phyloP scores from a whole-genome alignment of 1,140 invertebrate species.

The Heterodera schachtii region DNA sequence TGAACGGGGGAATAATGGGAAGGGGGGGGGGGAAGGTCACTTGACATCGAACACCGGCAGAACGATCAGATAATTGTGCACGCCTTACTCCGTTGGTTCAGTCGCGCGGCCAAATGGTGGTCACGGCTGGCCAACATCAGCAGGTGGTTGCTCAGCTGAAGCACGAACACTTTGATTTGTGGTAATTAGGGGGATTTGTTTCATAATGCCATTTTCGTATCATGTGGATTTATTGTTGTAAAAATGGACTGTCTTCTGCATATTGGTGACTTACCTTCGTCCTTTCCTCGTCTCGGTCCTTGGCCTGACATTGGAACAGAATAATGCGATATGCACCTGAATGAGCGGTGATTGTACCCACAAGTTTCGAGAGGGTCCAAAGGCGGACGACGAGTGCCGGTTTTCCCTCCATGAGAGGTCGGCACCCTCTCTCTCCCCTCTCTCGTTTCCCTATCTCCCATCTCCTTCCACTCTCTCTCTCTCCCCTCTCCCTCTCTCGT shows the following conservation, averaged over 20 bases:
- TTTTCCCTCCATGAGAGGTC: too few species aligned
- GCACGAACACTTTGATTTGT: constrained; percentile 15
- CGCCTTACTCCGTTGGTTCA: constrained; percentile 58
- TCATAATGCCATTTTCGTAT: too few species aligned
- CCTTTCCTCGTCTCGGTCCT: constrained; percentile 52
- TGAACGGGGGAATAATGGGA: neutral
- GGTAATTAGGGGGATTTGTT: too few species aligned
- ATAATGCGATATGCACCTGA: constrained; percentile 62
- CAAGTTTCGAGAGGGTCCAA: too few species aligned
- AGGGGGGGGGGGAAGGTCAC: neutral
- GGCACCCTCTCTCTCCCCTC: too few species aligned
- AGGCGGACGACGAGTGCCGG: too few species aligned
- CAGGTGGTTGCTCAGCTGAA: constrained; percentile 56
- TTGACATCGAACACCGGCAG: neutral
- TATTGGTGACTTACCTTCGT: constrained; percentile 46
- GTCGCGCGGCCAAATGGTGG: constrained; percentile 33
- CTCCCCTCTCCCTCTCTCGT: too few species aligned
- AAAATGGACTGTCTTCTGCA: neutral
- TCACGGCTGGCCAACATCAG: constrained; percentile 37
- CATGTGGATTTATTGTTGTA: neutral
- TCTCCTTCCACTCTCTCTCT: too few species aligned
- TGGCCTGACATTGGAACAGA: constrained; percentile 54
- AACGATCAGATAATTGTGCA: constrained; percentile 49
- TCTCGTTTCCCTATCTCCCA: too few species aligned
- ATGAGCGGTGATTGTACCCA: neutral